Percentiles rank a stretch among this genome's conserved stretches.
Evolutionary conservation across 2,113 vertebrate species (phyloP).

Genomic region (Sorex fumeus): DNA sequence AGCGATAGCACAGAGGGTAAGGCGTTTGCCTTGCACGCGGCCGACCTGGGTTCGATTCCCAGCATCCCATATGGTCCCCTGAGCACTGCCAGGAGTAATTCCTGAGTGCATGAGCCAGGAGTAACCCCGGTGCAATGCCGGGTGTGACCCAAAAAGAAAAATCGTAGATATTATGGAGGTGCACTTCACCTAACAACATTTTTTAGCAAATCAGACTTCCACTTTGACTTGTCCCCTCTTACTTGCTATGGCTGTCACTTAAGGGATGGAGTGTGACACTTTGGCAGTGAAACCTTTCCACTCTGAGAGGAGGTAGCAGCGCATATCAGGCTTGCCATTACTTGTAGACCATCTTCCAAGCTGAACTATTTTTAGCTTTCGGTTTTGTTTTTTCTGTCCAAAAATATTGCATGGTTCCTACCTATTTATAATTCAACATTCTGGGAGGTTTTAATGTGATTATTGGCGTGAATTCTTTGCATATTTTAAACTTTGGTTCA

Average conservation of each 20-base stretch:
- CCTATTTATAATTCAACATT: background rate
- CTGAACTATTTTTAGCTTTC: background rate
- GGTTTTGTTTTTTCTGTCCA: background rate
- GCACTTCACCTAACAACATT: background rate
- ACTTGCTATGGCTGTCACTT: background rate
- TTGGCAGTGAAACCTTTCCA: slow-evolving; percentile 22
- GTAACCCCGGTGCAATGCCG: no score
- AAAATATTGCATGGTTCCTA: background rate
- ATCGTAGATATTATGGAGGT: background rate
- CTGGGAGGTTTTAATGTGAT: background rate
- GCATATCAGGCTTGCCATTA: background rate
- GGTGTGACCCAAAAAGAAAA: no score
- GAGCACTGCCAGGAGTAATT: no score
- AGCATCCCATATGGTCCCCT: no score
- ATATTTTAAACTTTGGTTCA: slow-evolving; percentile 42
- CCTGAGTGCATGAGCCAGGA: no score
- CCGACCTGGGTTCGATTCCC: no score
- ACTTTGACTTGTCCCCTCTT: background rate
- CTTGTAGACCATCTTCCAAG: background rate
- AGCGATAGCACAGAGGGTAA: no score
- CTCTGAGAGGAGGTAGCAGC: background rate
- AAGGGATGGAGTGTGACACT: background rate
- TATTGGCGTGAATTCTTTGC: slow-evolving; percentile 55
- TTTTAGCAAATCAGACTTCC: background rate
- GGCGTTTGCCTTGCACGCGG: no score